These are phyloP conservation scores for Callopanchax toddi DNA, from an alignment of 2,113 vertebrate genomes.

Conservation along the genomic window DNA sequence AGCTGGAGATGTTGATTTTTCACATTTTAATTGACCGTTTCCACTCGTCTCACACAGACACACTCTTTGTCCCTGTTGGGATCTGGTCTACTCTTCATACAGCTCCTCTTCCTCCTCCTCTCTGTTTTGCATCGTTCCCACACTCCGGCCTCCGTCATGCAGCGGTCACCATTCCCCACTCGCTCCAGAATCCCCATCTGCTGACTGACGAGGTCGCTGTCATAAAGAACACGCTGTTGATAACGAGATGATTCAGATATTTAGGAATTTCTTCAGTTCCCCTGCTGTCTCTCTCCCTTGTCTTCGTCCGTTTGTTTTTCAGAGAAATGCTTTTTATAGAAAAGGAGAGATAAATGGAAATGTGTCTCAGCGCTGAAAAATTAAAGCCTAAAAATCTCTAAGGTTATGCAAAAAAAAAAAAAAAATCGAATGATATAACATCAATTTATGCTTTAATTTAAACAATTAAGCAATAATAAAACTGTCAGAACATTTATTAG, in stretches of 20 bases:
- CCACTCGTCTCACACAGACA: too few species aligned
- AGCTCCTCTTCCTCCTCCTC: too few species aligned
- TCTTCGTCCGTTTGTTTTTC: background rate
- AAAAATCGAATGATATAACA: too few species aligned
- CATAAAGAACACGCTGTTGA: slow-evolving; percentile 55
- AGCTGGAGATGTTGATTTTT: too few species aligned
- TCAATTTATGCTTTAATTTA: too few species aligned
- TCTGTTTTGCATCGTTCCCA: slow-evolving; percentile 20
- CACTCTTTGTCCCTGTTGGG: too few species aligned
- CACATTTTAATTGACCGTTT: too few species aligned
- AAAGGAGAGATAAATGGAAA: slow-evolving; percentile 1
- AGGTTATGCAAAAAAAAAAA: too few species aligned
- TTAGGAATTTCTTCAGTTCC: slow-evolving; percentile 5
- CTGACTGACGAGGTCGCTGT: slow-evolving; percentile 30
- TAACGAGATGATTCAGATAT: slow-evolving; percentile 39
- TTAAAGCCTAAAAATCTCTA: background rate
- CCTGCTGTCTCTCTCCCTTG: background rate
- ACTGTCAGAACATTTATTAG: too few species aligned
- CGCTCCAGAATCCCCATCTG: slow-evolving; percentile 44
- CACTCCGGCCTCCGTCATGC: slow-evolving; percentile 41
- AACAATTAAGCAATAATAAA: too few species aligned
- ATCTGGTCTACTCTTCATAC: too few species aligned
- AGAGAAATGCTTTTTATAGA: background rate
- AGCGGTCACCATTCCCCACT: slow-evolving; percentile 36
- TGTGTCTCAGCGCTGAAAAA: background rate